Evolutionary conservation across 64 coral and sea anemone genomes (phyloP).

Genomic region (Montipora sp.): DNA sequence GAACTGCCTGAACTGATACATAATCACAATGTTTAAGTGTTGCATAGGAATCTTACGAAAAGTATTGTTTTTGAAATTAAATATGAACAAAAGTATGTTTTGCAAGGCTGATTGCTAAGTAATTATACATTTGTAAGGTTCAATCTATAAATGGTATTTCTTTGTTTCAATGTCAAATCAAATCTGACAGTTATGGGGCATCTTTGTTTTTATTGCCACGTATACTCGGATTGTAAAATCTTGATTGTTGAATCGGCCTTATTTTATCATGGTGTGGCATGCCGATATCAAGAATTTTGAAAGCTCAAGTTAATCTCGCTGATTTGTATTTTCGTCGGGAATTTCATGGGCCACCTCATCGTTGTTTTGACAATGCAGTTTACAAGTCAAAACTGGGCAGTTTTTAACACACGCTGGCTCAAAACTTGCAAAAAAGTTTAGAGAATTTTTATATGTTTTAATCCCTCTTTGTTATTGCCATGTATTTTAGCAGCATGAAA

Average conservation of each 20-base stretch:
- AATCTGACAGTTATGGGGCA: conserved; percentile 8
- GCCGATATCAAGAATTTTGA: no score
- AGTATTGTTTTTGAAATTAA: conserved; percentile 23
- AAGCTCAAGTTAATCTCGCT: no score
- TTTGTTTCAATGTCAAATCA: conserved; percentile 34
- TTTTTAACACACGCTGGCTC: no score
- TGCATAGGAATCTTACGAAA: background rate
- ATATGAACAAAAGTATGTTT: conserved; percentile 5
- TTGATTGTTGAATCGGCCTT: background rate
- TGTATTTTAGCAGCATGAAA: no score
- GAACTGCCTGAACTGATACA: background rate
- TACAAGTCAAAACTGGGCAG: no score
- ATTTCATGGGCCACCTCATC: no score
- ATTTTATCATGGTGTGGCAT: no score
- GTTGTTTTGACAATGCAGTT: no score
- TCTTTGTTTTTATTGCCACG: background rate
- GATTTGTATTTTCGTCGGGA: no score
- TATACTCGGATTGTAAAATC: background rate
- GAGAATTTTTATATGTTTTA: no score
- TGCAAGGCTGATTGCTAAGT: background rate
- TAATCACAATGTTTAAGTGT: background rate
- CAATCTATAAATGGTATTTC: conserved; percentile 3
- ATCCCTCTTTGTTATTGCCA: no score
- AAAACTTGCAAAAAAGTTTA: no score
- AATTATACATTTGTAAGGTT: background rate